A percentile compares a stretch with the other conserved stretches of the same genome.
phyloP scores from a whole-genome alignment of 2,888 invertebrate genomes.

The Morinoia aosen region DNA sequence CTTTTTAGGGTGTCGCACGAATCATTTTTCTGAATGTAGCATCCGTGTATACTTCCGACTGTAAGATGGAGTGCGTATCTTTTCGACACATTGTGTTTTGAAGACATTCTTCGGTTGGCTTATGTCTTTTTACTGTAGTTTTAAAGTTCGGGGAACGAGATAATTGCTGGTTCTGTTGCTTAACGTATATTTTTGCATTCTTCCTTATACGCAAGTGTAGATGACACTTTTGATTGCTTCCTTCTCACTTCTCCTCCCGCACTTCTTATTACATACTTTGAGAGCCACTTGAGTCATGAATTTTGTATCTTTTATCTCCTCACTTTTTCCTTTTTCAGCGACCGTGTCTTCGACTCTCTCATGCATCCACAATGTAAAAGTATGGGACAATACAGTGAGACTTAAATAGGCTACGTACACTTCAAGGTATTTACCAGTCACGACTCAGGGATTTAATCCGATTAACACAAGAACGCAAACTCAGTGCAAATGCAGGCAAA shows the following conservation, averaged over 20 bases:
- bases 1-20: neutral
- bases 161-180: neutral
- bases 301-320: too few relatives aligned
- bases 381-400: too few relatives aligned
- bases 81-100: neutral
- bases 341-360: too few relatives aligned
- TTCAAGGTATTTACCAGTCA: neutral
- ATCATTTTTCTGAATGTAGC: neutral
- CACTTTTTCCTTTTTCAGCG: too few relatives aligned
- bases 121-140: neutral
- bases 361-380: too few relatives aligned
- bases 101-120: neutral
- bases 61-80: neutral
- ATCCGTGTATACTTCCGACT: neutral
- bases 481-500: too few relatives aligned
- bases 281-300: too few relatives aligned
- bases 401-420: neutral
- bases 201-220: neutral
- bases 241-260: too few relatives aligned
- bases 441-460: neutral
- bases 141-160: neutral
- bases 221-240: neutral
- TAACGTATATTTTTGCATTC: neutral
- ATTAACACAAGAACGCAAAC: too few relatives aligned
- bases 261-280: too few relatives aligned